Evolutionary conservation across 2,888 invertebrate genomes (phyloP).

Genomic region (Sturmia bella): DNA sequence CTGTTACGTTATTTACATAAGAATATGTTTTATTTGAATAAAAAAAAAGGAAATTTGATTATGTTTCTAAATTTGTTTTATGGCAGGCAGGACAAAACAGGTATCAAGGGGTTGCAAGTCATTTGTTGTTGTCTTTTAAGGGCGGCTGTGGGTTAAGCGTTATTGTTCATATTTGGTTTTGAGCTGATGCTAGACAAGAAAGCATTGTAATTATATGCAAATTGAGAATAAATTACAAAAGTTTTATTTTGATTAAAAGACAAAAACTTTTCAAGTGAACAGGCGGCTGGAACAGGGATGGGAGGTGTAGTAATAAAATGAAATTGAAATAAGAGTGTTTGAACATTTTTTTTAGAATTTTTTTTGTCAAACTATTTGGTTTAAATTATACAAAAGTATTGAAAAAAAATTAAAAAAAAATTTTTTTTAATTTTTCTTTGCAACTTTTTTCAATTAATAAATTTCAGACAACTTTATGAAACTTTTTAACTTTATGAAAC

Average conservation of each 20-base stretch:
- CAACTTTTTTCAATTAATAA: too few relatives aligned
- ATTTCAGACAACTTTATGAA: too few relatives aligned
- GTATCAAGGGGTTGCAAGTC: conserved; percentile 38
- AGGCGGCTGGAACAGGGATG: neutral
- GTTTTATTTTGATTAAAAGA: conserved; percentile 63
- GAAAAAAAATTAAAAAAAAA: too few relatives aligned
- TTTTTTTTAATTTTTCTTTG: too few relatives aligned
- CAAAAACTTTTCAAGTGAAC: neutral
- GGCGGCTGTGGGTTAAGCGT: conserved; percentile 6
- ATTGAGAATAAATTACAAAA: conserved; percentile 69
- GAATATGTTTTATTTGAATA: conserved; percentile 61
- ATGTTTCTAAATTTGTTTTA: conserved; percentile 20
- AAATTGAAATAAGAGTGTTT: neutral
- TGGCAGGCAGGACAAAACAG: neutral
- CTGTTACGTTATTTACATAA: conserved; percentile 60
- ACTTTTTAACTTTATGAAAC: too few relatives aligned
- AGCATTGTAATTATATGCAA: conserved; percentile 64
- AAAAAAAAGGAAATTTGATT: conserved; percentile 58
- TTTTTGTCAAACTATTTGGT: too few relatives aligned
- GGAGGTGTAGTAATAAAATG: neutral
- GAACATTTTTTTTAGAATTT: too few relatives aligned
- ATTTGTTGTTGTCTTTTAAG: conserved; percentile 14
- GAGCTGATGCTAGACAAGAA: conserved; percentile 33
- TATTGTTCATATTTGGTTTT: conserved; percentile 28
- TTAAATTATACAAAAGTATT: too few relatives aligned